Evolutionary conservation across 2,113 vertebrate genomes (phyloP).

Genomic region (Hippopotamus amphibius): DNA sequence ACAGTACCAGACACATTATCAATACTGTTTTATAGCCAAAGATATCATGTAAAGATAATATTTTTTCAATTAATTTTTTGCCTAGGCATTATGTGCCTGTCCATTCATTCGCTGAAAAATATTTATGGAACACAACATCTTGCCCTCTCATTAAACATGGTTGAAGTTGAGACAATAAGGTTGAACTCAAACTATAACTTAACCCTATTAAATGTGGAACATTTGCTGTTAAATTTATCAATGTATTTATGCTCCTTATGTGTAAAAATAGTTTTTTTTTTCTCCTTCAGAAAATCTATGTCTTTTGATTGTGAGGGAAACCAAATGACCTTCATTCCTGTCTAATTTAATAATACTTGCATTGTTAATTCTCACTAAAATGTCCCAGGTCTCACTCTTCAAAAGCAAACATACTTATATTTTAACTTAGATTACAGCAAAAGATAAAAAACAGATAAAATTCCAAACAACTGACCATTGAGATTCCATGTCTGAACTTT

Average conservation of each 20-base stretch:
- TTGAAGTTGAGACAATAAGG: not conserved
- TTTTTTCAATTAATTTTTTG: not conserved
- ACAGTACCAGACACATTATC: not conserved
- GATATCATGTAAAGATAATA: not conserved
- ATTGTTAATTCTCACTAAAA: constrained; percentile 42
- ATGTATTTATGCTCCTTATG: not conserved
- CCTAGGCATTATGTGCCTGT: not conserved
- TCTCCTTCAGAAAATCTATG: not conserved
- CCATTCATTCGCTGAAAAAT: not conserved
- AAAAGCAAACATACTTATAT: constrained; percentile 20
- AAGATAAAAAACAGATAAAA: constrained; percentile 33
- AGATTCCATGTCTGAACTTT: constrained; percentile 73
- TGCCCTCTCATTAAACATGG: not conserved
- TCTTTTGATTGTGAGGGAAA: constrained; percentile 20
- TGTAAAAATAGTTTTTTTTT: not conserved
- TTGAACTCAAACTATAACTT: not conserved
- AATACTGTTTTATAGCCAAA: constrained; percentile 3
- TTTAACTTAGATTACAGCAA: constrained; percentile 55
- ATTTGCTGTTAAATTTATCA: constrained; percentile 24
- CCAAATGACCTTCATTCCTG: constrained; percentile 54
- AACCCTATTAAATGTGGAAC: not conserved
- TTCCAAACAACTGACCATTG: constrained; percentile 60
- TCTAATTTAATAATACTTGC: constrained; percentile 42
- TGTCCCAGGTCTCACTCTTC: not conserved
- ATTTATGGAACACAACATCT: not conserved